Conservation (phyloP, 2,888 invertebrate species). For the Harpalus rubripes region DNA sequence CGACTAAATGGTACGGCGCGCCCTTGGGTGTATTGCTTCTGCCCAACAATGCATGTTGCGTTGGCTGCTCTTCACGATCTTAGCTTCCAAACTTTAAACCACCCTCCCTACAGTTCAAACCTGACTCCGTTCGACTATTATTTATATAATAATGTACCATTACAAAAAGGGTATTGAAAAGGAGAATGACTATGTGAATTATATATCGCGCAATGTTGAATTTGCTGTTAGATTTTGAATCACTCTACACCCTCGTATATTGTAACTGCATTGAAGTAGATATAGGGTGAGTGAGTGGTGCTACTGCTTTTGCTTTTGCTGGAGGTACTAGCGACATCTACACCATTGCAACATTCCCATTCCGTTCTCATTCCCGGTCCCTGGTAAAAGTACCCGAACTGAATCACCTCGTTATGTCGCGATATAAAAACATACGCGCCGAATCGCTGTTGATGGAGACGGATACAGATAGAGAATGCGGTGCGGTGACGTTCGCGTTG, state of each 20-base stretch:
- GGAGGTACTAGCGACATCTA: background rate
- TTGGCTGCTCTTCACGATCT: no score
- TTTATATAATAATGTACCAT: no score
- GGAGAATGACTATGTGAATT: no score
- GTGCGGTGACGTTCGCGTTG: constrained; percentile 34
- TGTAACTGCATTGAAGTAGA: background rate
- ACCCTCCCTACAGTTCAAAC: no score
- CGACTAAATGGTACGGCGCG: no score
- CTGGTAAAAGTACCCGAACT: constrained; percentile 36
- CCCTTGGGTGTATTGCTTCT: no score
- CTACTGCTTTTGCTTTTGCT: background rate
- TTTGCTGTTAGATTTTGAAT: background rate
- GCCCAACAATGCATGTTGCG: no score
- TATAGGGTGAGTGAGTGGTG: no score
- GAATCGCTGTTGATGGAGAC: constrained; percentile 55
- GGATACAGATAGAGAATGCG: constrained; percentile 22
- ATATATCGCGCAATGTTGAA: background rate
- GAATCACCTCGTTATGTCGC: constrained; percentile 64
- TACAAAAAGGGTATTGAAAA: no score
- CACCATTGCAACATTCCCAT: background rate
- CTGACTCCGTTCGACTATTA: no score
- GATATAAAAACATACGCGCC: constrained; percentile 65
- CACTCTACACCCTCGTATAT: background rate
- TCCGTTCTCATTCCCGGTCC: background rate
- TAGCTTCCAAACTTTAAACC: no score